Conservation (phyloP, 2,888 invertebrate genomes). For the Eupithecia inturbata region DNA sequence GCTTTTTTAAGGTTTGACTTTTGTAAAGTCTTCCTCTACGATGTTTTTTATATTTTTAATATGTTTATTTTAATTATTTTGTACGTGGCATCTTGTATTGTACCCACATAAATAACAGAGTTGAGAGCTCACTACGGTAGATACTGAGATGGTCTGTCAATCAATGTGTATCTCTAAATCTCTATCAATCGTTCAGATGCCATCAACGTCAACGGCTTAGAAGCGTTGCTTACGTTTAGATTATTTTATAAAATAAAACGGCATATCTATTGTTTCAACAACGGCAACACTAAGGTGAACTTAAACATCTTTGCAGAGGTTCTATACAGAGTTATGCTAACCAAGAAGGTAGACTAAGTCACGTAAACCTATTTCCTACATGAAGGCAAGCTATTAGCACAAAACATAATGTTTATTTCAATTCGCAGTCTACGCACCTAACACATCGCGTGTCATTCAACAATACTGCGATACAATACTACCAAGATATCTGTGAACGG, state of each 20-base stretch:
- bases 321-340: background rate
- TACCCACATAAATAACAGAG: too few relatives aligned
- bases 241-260: too few relatives aligned
- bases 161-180: background rate
- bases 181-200: too few relatives aligned
- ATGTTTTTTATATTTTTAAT: too few relatives aligned
- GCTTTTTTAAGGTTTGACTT: background rate
- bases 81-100: background rate
- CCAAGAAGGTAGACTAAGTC: background rate
- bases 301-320: too few relatives aligned
- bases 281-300: background rate
- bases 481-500: background rate
- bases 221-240: too few relatives aligned
- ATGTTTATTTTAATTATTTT: background rate
- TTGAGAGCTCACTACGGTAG: too few relatives aligned
- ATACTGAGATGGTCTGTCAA: background rate
- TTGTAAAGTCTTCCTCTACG: background rate
- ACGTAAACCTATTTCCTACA: background rate
- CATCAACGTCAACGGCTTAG: too few relatives aligned
- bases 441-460: slow-evolving; percentile 7
- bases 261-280: background rate
- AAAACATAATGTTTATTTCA: slow-evolving; percentile 14
- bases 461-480: slow-evolving; percentile 11
- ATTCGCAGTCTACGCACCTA: slow-evolving; percentile 9
- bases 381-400: slow-evolving; percentile 7